These are phyloP conservation scores for Leptopilina myrica DNA, from an alignment of 2,888 invertebrate genomes.

Conservation along the genomic window DNA sequence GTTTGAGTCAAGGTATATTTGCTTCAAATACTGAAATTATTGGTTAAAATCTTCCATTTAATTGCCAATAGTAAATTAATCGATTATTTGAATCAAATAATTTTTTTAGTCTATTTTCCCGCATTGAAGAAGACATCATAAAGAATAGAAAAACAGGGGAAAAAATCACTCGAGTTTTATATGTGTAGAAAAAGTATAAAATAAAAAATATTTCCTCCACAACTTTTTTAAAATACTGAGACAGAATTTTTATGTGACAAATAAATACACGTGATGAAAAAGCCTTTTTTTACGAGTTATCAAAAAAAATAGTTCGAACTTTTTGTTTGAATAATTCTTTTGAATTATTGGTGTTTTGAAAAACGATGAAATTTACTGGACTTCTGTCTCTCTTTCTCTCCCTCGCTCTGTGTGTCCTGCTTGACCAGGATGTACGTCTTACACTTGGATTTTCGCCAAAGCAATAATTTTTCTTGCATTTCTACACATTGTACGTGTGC, in stretches of 20 bases:
- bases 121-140: background rate
- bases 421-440: constrained; percentile 30
- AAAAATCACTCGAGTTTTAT: too few species aligned
- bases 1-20: too few species aligned
- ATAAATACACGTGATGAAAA: background rate
- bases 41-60: too few species aligned
- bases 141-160: background rate
- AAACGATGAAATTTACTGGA: constrained; percentile 10
- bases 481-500: background rate
- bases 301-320: background rate
- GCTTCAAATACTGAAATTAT: too few species aligned
- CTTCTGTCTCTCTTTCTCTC: background rate
- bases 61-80: too few species aligned
- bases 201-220: background rate
- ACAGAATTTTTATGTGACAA: background rate
- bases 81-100: too few species aligned
- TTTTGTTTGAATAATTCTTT: constrained; percentile 10
- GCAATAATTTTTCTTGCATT: constrained; percentile 35
- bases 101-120: too few species aligned
- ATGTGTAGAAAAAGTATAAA: background rate
- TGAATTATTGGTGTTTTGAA: constrained; percentile 28
- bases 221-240: too few species aligned
- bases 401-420: background rate
- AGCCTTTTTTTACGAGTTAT: too few species aligned
- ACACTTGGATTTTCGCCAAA: constrained; percentile 29